phyloP scores from a whole-genome alignment of 1,140 invertebrate species.

The Macrobrachium nipponense region DNA sequence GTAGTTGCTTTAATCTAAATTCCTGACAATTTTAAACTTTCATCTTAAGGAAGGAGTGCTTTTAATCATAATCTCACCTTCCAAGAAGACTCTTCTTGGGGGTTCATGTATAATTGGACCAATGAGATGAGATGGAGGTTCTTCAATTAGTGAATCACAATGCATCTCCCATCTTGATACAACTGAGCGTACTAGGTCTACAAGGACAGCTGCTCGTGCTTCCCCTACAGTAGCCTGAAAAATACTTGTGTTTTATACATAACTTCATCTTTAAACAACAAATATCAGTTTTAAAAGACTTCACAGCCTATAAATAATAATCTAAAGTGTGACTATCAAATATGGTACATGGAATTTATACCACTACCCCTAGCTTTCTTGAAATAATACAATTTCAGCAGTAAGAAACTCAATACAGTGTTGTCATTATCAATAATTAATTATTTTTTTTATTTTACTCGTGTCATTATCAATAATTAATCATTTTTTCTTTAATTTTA shows the following conservation, averaged over 20 bases:
- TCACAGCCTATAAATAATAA: too few relatives aligned
- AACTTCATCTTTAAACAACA: too few relatives aligned
- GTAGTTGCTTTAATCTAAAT: background rate
- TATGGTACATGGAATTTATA: too few relatives aligned
- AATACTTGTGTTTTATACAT: background rate
- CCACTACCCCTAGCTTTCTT: too few relatives aligned
- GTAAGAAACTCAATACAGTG: too few relatives aligned
- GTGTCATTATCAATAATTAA: too few relatives aligned
- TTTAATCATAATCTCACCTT: conserved; percentile 25
- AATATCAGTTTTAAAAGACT: too few relatives aligned
- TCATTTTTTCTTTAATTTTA: too few relatives aligned
- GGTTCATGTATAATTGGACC: conserved; percentile 55
- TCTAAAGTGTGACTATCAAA: too few relatives aligned
- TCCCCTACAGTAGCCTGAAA: conserved; percentile 50
- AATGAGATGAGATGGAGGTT: conserved; percentile 40
- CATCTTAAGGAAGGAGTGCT: background rate
- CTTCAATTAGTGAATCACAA: conserved; percentile 56
- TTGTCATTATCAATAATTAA: too few relatives aligned
- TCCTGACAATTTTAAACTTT: background rate
- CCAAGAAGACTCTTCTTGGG: conserved; percentile 47
- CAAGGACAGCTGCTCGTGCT: conserved; percentile 29
- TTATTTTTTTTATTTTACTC: too few relatives aligned
- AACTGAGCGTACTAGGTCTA: conserved; percentile 48
- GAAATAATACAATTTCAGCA: too few relatives aligned
- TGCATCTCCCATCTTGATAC: conserved; percentile 57